Base-by-base conservation (phyloP, 2,113 vertebrate genomes). In the Miniopterus natalensis region DNA sequence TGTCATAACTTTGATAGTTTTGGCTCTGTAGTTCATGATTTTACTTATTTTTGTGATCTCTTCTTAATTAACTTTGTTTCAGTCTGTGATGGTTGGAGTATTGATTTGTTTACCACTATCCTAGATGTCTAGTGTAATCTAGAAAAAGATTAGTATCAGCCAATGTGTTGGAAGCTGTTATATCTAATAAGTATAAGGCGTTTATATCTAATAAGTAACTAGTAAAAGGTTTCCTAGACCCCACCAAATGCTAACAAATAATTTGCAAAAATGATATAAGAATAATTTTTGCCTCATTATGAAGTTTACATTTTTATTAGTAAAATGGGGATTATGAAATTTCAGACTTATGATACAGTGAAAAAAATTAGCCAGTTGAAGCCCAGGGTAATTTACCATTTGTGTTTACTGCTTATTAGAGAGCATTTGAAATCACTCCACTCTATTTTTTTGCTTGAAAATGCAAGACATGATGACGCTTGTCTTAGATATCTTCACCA, bases 241-340 rank as follows among this genome's bases (percentile, higher is more conserved):
- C 42, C 73, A 83, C 31, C 27, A 49, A 74, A 70, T 79, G 27
- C 75, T 90, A 80, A 57, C 27, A 96, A 70, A 59, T 90, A 74
- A 70, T 84, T 91, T 89, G 55, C 78, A 79, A 92, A 92, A 87
- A 55, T 84, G 36, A 83, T 73, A 42, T 45, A 88, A 84, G 25
- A 93, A 61, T 84, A 57, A 36, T 49, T 75, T 85, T 80, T n/a
- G 77, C 23, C 53, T 79, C 18, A 81, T 90, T 95, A 51, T 94
- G 55, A 78, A 45, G 36, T 78, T 92, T 73, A 55, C 6, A 80
- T 93, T 95, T 96, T 86, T 57, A 92, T 80, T 23, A 84, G 27
- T 68, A 79, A 91, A 92, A 70, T 92, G 63, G 40, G 18, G 40
- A 91, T 89, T 84, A 61, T 88, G 61, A 94, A 85, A 70, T 47